Evolutionary conservation across 1,140 invertebrate species (phyloP), one percentile per base, ranked within the genome.

Genomic region (Portunus trituberculatus): DNA sequence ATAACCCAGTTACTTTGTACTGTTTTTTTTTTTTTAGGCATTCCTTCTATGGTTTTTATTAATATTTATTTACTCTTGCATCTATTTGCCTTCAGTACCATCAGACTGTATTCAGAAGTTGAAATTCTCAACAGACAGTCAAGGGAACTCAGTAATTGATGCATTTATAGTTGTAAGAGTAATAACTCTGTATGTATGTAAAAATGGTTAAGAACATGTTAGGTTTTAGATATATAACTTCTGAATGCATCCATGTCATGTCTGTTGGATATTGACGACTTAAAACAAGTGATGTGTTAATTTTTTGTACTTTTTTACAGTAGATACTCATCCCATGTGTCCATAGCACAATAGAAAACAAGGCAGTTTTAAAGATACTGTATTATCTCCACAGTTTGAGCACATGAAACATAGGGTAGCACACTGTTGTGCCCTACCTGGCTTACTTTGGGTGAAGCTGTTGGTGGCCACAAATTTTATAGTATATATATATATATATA

Each of bases 281-380:
- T 87, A 52, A 90, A 76, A 88, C 93, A 91, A 82, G 76, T 95
- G 83, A 46, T 95, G 94, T 92, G 29, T 92, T 90, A 46, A 91
- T 91, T 95, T 95, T 95, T 95, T 95, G 94, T 95, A 95, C 94
- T 95, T 95, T 95, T 92, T 52, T 95, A 95, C 89, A 59, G 28
- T 95, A 95, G 91, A 83, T 92, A 95, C 93, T 90, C 76, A 91
- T 94, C 84, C 39, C 39, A 89, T 87, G 90, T 95, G 94, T 95
- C 94, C 90, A 87, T 95, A 92, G 94, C 94, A 95, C 94, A 95
- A 95, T 91, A 84, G 82, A 91, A 95, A 67, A 89, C 89, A 95
- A 95, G 94, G 94, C 94, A 95, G 94, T 92, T 29, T 45, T 89
- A 10, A 48, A 48, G 59, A 52, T 67, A 93, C 32, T 89, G 28